These are phyloP conservation scores for Probosciger aterrimus DNA, from an alignment of 2,113 vertebrate genomes.

Conservation along the genomic window DNA sequence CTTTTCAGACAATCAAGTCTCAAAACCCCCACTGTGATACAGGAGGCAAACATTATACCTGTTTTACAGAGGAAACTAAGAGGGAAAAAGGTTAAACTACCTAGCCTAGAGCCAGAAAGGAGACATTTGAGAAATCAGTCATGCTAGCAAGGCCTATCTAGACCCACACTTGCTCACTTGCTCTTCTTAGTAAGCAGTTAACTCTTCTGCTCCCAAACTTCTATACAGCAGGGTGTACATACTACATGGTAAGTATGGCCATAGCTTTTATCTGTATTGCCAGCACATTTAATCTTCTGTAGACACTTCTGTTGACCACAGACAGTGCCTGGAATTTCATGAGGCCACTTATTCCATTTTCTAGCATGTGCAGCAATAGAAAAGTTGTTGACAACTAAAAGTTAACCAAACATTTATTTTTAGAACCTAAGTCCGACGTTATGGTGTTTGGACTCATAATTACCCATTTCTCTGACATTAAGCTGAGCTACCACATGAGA, in stretches of 20 bases:
- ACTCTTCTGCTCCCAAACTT: neutral
- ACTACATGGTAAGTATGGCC: accelerated
- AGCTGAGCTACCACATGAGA: conserved; percentile 64
- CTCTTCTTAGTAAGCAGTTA: neutral
- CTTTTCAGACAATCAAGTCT: conserved; percentile 52
- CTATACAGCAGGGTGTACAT: neutral
- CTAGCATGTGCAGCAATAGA: conserved; percentile 29
- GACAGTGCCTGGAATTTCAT: neutral
- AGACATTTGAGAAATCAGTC: neutral
- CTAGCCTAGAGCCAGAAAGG: neutral
- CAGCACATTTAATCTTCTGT: neutral
- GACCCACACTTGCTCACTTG: neutral
- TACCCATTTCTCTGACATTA: conserved; percentile 71
- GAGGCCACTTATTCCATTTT: conserved; percentile 41
- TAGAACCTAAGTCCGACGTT: conserved; percentile 55
- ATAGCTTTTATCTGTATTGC: neutral
- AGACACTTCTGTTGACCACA: neutral
- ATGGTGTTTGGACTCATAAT: conserved; percentile 62
- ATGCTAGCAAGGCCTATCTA: neutral
- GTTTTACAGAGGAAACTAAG: conserved; percentile 9
- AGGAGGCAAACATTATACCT: conserved; percentile 13
- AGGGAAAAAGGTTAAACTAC: neutral
- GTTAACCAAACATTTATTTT: conserved; percentile 75
- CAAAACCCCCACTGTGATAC: conserved; percentile 15
- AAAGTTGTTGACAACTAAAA: conserved; percentile 68